phyloP scores from a whole-genome alignment of 2,113 vertebrate genomes.

The Rousettus leschenaultii region DNA sequence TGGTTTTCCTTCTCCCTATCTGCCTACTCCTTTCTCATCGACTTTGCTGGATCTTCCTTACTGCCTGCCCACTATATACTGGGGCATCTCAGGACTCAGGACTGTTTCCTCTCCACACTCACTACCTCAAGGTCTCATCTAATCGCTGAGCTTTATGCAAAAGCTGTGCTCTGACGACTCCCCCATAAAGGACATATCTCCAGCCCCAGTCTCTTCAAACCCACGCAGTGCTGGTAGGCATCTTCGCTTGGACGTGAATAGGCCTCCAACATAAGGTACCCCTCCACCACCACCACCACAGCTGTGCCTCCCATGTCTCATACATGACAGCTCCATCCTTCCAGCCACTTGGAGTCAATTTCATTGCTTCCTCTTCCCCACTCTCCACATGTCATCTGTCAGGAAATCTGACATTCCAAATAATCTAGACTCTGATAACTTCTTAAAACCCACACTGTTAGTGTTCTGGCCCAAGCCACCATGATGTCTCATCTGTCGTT shows the following conservation, averaged over 20 bases:
- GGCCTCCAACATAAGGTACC: not conserved
- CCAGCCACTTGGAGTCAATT: not conserved
- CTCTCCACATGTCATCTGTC: not conserved
- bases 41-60: too few species aligned
- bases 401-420: not conserved
- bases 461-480: not conserved
- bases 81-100: not conserved
- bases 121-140: not conserved
- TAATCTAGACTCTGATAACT: not conserved
- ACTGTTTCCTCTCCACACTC: not conserved
- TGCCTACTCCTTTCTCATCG: accelerated
- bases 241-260: not conserved
- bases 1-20: too few species aligned
- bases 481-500: not conserved
- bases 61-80: accelerated
- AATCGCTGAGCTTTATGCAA: not conserved
- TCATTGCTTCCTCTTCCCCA: not conserved
- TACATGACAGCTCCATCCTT: not conserved
- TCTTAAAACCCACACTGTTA: not conserved
- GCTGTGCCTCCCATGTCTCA: not conserved
- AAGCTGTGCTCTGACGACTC: not conserved
- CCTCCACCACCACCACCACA: too few species aligned
- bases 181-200: accelerated
- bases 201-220: not conserved
- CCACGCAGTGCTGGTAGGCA: accelerated